Evolutionary conservation across 2,797 vertebrate genomes (phyloP), one percentile per base, ranked within the genome.

Genomic region (Siniperca scherzeri): DNA sequence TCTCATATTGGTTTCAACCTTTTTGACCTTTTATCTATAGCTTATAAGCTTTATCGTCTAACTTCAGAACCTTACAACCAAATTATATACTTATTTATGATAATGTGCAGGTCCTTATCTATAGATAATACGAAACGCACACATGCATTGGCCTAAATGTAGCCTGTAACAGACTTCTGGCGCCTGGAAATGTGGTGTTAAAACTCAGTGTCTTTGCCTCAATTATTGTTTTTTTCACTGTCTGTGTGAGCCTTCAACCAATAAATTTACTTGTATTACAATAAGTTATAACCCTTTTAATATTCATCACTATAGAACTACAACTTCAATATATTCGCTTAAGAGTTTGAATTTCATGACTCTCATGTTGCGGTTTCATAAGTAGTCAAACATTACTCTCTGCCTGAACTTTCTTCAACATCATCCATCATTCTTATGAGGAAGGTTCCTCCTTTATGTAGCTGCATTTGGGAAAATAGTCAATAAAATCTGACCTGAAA

Each of bases 21-120:
- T 38, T 56, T 22, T 65, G 25, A 33, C 66, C 66, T 65, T 55
- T 71, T 30, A 40, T 76, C 67, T 55, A 21, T 48, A 48, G 57
- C 48, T 33, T 22, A 38, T 53, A 60, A 21, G 67, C 9, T 21
- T 25, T 62, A 73, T 74, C 12, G 8, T 66, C 22, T 30, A 68
- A 36, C 57, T 77, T 59, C 27, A 66, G 52, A 44, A 68, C 33
- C 7, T 56, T 44, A 21, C 17, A 30, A 30, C 4, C 11, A 48
- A 68, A 52, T 57, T 50, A 53, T 59, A 27, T 40, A n/a, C 42
- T 33, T 48, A 14, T 38, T 55, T 17, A 21, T 68, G n/a, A 59
- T 16, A 3, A 53, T 22, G 13, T 46, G 19, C 16, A 67, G n/a
- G 42, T 13, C 36, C 38, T 80, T 69, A 84, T 80, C 56, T 50